These are phyloP conservation scores for Cryptocheilus praepositus DNA, from an alignment of 2,888 invertebrate genomes.

Conservation along the genomic window DNA sequence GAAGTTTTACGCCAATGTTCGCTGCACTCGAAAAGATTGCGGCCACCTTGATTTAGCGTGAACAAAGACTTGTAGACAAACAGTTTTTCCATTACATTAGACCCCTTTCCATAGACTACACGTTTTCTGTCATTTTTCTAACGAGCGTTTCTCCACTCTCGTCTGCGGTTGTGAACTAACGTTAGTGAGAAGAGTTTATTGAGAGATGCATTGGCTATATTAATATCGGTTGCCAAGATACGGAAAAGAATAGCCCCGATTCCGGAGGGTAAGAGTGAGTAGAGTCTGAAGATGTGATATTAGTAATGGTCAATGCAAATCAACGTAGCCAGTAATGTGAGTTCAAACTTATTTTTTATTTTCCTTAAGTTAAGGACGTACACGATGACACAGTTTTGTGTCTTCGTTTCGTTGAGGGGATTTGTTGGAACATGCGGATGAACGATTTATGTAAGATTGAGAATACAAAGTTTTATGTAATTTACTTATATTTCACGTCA, in stretches of 20 bases:
- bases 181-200: slow-evolving; percentile 22
- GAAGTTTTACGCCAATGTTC: too few relatives aligned
- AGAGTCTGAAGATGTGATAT: slow-evolving; percentile 43
- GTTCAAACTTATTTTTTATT: slow-evolving; percentile 28
- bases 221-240: slow-evolving; percentile 36
- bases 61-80: too few relatives aligned
- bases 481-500: slow-evolving; percentile 33
- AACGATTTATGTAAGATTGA: slow-evolving; percentile 34
- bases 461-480: slow-evolving; percentile 31
- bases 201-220: slow-evolving; percentile 40
- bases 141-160: slow-evolving; percentile 15
- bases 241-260: slow-evolving; percentile 20
- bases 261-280: slow-evolving; percentile 13
- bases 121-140: too few relatives aligned
- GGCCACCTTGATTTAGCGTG: too few relatives aligned
- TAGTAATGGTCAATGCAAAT: slow-evolving; percentile 40
- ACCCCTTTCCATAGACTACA: too few relatives aligned
- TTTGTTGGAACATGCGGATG: slow-evolving; percentile 22
- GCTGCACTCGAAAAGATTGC: too few relatives aligned
- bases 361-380: neutral
- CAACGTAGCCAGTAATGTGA: slow-evolving; percentile 35
- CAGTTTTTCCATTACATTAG: too few relatives aligned
- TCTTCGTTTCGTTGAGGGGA: too few relatives aligned
- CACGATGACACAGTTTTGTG: too few relatives aligned
- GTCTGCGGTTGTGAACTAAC: slow-evolving; percentile 11